A percentile compares a stretch with the other conserved stretches of the same genome.
These are phyloP conservation scores for Myrmecophaga tridactyla DNA, from an alignment of 2,113 vertebrate genomes.

Conservation along the genomic window DNA sequence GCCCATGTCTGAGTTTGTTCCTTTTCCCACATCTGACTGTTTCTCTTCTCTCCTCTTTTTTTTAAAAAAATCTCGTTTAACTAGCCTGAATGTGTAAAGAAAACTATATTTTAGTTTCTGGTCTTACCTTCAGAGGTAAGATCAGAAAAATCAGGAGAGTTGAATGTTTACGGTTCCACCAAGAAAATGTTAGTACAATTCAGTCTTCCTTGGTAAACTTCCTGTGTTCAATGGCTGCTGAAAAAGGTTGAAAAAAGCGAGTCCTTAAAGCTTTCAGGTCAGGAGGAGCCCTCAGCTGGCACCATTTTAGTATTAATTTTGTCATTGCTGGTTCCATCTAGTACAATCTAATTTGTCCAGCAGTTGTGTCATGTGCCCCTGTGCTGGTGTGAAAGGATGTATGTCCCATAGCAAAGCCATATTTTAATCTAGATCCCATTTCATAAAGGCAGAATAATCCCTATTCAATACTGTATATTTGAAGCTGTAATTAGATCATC, in stretches of 20 bases:
- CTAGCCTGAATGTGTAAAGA: background rate
- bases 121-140: background rate
- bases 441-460: no score
- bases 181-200: background rate
- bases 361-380: background rate
- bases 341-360: background rate
- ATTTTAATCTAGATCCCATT: no score
- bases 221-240: background rate
- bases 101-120: background rate
- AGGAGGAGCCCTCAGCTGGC: background rate
- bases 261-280: background rate
- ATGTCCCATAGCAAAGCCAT: no score
- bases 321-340: background rate
- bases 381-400: no score
- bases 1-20: background rate
- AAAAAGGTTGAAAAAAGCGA: no score
- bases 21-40: background rate
- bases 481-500: no score
- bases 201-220: background rate
- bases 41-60: background rate
- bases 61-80: background rate
- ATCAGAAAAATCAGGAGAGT: background rate
- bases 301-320: background rate
- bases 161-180: background rate
- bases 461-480: no score